These are phyloP conservation scores for Papilio elwesi DNA, from an alignment of 2,888 invertebrate genomes.

Conservation along the genomic window DNA sequence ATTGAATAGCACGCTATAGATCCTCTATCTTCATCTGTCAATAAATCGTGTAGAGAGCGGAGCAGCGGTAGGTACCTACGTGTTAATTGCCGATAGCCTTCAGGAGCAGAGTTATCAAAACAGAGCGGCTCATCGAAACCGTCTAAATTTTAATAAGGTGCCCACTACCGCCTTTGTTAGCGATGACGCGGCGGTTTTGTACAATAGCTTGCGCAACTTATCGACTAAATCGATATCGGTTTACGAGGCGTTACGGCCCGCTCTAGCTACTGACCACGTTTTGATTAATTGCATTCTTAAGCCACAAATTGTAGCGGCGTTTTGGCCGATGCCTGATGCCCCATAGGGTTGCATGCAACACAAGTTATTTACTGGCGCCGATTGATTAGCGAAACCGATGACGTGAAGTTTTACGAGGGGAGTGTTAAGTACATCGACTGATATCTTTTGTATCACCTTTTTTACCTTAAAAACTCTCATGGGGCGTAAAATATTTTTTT, in stretches of 20 bases:
- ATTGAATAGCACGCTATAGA: conserved; percentile 23
- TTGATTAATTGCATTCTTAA: conserved; percentile 82
- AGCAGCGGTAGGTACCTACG: conserved; percentile 56
- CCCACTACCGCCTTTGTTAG: conserved; percentile 82
- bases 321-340: conserved; percentile 52
- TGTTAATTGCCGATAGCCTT: conserved; percentile 62
- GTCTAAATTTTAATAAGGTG: conserved; percentile 83
- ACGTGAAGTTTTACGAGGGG: conserved; percentile 63
- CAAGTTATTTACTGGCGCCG: conserved; percentile 77
- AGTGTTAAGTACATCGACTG: conserved; percentile 67
- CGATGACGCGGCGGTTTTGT: conserved; percentile 74
- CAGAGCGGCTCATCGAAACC: conserved; percentile 77
- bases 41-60: conserved; percentile 60
- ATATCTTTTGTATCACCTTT: conserved; percentile 58
- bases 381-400: conserved; percentile 79
- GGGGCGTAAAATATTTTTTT: background rate
- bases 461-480: conserved; percentile 42
- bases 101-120: conserved; percentile 78
- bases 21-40: conserved; percentile 56
- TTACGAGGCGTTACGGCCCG: conserved; percentile 82
- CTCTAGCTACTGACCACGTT: conserved; percentile 81
- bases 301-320: conserved; percentile 59
- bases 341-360: conserved; percentile 55
- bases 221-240: conserved; percentile 82
- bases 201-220: conserved; percentile 83